Evolutionary conservation across 2,888 invertebrate genomes (phyloP), one percentile per base, ranked within the genome.

Genomic region (Dicycla oo): DNA sequence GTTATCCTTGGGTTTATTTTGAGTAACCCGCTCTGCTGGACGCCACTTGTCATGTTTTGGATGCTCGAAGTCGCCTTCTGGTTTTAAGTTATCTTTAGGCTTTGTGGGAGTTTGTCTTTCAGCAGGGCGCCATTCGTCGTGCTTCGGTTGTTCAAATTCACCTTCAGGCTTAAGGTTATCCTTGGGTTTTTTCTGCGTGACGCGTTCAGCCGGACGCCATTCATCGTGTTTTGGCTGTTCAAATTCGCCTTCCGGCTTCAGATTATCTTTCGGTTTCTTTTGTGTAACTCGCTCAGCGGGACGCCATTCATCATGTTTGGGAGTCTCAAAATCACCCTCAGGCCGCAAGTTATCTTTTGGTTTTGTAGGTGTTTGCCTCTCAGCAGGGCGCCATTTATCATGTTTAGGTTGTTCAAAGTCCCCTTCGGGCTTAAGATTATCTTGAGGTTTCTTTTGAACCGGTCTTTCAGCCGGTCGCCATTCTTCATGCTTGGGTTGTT

Each of bases 11-110:
- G 73, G 73, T 58, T 73, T 73, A 51, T 64, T 73, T 51, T 63
- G 73, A 0, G 73, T 73, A 2, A 63, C 63, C 2, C 71, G 15
- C 20, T 73, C 72, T 2, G 72, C 72, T 30, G 72, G 73, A 7
- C 73, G 73, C 73, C 73, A 73, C 15, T 73, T 89, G 40, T 94
- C 91, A 38, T 94, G 94, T 40, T 93, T 91, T 1, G 96, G 96
- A 40, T 91, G 91, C 47, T 94, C 94, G 79, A 96, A 94, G n/a
- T 95, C 94, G 96, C 97, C 97, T 89, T 97, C 97, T 0, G 96
- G 96, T 61, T 88, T 90, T 0, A 97, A 85, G 82, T 97, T 97
- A 76, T 95, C 73, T 88, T 95, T 43, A 15, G 51, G 51, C 13
- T 81, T 87, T 6, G 54, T 81, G 2, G 23, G 51, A 2, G 51